Evolutionary conservation across 2,888 invertebrate species (phyloP).

Genomic region (Idaea biselata): DNA sequence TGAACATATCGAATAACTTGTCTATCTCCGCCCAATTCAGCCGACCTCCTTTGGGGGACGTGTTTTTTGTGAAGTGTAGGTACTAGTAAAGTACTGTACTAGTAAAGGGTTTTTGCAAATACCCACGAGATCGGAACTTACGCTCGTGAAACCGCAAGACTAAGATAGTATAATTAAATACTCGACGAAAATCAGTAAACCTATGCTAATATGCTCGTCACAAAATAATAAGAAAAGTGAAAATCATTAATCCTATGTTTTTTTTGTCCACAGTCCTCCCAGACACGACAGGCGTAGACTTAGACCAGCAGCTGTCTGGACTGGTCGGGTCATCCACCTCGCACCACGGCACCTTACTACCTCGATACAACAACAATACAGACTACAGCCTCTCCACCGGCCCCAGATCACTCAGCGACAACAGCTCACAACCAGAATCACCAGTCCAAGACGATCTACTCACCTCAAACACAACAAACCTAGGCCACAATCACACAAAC

Average conservation of each 20-base stretch:
- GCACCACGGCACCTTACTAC: conserved; percentile 82
- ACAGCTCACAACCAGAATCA: conserved; percentile 90
- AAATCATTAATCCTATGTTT: conserved; percentile 3
- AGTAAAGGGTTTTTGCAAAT: too few species aligned
- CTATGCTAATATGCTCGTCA: too few species aligned
- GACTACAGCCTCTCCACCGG: conserved; percentile 85
- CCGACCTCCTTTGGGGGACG: too few species aligned
- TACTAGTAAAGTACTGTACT: too few species aligned
- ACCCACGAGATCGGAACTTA: too few species aligned
- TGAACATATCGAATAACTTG: too few species aligned
- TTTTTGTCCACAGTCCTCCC: conserved; percentile 83
- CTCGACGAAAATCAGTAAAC: too few species aligned
- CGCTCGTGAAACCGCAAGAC: too few species aligned
- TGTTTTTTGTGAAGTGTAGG: too few species aligned
- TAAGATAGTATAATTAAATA: too few species aligned
- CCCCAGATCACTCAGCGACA: conserved; percentile 89
- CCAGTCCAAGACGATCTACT: conserved; percentile 90
- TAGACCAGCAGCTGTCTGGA: conserved; percentile 87
- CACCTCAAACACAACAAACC: conserved; percentile 82
- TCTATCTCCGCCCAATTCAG: too few species aligned
- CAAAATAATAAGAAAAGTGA: too few species aligned
- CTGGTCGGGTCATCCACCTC: conserved; percentile 81
- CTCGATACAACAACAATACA: conserved; percentile 84
- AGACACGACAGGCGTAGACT: conserved; percentile 87
- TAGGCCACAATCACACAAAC: conserved; percentile 81